Conservation (phyloP, 35 echinoderm and acorn worm species). For the Holothuria glaberrima region DNA sequence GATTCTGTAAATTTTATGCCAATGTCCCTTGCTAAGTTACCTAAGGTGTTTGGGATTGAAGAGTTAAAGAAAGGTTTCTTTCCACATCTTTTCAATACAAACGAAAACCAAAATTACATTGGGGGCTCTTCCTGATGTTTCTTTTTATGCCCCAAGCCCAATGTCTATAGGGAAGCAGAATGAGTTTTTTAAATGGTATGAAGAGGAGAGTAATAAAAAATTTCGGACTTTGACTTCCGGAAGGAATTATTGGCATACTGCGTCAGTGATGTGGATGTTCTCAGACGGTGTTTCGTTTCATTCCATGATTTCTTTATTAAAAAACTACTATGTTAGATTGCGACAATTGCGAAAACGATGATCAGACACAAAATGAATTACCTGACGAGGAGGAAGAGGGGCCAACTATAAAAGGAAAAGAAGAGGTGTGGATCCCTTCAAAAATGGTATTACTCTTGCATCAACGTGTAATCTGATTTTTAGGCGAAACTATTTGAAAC, state of each 20-base stretch:
- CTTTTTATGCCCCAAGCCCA: slow-evolving; percentile 1
- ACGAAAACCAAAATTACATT: slow-evolving; percentile 62
- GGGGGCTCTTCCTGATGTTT: slow-evolving; percentile 49
- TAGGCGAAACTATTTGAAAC: too few relatives aligned
- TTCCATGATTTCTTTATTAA: too few relatives aligned
- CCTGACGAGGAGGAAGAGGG: too few relatives aligned
- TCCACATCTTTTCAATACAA: slow-evolving; percentile 67
- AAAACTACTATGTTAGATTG: slow-evolving; percentile 52
- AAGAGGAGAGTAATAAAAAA: neutral
- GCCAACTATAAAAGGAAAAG: slow-evolving; percentile 21
- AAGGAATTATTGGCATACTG: slow-evolving; percentile 36
- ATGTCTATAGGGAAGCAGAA: slow-evolving; percentile 13
- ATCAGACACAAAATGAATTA: slow-evolving; percentile 40
- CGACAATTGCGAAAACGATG: too few relatives aligned
- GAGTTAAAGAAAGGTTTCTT: slow-evolving; percentile 73
- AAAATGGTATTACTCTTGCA: slow-evolving; percentile 73
- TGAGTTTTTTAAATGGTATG: slow-evolving; percentile 47
- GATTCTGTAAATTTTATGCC: slow-evolving; percentile 53
- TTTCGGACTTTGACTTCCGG: slow-evolving; percentile 22
- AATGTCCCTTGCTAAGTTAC: slow-evolving; percentile 41
- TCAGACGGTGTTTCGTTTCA: too few relatives aligned
- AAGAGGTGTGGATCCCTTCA: slow-evolving; percentile 64
- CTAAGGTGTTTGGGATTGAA: slow-evolving; percentile 59
- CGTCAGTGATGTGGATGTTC: slow-evolving; percentile 57
- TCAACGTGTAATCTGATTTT: slow-evolving; percentile 53